Conservation (phyloP, 2,113 vertebrate species). For the Aleadryas rufinucha region DNA sequence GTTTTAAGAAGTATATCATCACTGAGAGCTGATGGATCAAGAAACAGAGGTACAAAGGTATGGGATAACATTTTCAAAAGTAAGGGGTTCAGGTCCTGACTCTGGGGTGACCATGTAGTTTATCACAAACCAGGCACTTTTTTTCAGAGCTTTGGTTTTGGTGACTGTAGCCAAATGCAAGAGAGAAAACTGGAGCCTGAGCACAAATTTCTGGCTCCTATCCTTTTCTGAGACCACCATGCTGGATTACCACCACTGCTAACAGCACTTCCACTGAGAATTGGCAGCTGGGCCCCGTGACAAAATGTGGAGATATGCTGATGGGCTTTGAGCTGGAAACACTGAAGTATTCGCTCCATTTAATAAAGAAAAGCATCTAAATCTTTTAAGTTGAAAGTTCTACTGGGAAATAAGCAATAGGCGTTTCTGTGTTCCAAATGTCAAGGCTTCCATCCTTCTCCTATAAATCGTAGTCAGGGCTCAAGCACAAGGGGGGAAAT, state of each 20-base stretch:
- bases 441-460: constrained; percentile 13
- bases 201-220: constrained; percentile 29
- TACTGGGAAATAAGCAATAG: constrained; percentile 60
- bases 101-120: background rate
- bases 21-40: background rate
- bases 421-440: constrained; percentile 33
- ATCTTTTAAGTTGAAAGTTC: constrained; percentile 41
- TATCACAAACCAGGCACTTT: background rate
- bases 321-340: constrained; percentile 37
- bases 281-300: constrained; percentile 33
- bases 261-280: constrained; percentile 42
- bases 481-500: background rate
- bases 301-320: constrained; percentile 36
- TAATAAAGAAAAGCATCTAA: constrained; percentile 61
- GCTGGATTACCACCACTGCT: constrained; percentile 41
- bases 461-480: background rate
- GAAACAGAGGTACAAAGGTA: background rate
- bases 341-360: background rate
- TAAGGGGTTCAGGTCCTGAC: background rate
- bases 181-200: constrained; percentile 26
- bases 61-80: background rate
- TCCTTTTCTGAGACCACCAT: constrained; percentile 42
- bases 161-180: background rate
- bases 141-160: background rate
- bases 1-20: background rate